phyloP scores from a whole-genome alignment of 2,888 invertebrate genomes.

The Tinea semifulvella region DNA sequence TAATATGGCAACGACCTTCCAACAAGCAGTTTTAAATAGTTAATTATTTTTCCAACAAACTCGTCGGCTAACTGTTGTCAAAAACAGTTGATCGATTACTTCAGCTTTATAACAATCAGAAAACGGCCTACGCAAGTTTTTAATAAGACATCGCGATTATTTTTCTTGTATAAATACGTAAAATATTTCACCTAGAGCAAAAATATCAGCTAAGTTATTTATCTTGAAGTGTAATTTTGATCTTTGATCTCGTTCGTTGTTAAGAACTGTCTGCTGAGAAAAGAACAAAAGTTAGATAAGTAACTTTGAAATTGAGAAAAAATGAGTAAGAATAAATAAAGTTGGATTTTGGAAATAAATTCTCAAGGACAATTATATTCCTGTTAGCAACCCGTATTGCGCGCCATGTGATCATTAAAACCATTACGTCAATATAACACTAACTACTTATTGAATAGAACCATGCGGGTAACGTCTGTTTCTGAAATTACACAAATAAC shows the following conservation, averaged over 20 bases:
- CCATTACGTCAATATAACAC: constrained; percentile 33
- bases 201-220: no score
- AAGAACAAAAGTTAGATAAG: no score
- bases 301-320: no score
- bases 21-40: constrained; percentile 6
- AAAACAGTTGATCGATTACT: constrained; percentile 13
- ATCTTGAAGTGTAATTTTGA: no score
- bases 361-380: no score
- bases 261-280: no score
- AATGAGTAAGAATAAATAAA: no score
- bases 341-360: no score
- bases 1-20: constrained; percentile 11
- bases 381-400: constrained; percentile 39
- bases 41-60: constrained; percentile 8
- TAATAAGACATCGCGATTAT: constrained; percentile 4
- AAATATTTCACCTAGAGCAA: no score
- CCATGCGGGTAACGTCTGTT: constrained; percentile 17
- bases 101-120: constrained; percentile 3
- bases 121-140: constrained; percentile 3
- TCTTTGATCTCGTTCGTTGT: no score
- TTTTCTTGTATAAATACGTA: no score
- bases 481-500: no score
- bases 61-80: constrained; percentile 10
- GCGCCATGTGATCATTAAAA: constrained; percentile 25
- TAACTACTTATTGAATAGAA: constrained; percentile 27